Base-by-base conservation (phyloP, 2,113 vertebrate species). In the Mustela nigripes region DNA sequence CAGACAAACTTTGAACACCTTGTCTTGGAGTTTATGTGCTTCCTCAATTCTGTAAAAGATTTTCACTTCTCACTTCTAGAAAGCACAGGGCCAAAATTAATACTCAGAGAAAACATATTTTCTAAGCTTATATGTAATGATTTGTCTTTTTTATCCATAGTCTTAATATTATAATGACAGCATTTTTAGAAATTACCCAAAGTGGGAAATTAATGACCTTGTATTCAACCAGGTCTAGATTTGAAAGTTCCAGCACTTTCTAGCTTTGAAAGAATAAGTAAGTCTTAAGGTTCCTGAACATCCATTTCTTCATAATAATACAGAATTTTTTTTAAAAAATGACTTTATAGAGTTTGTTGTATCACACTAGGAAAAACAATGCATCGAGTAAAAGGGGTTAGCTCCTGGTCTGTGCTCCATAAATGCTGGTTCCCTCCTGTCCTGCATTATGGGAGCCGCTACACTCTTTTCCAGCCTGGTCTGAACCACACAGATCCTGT, bases 11-110 rank as follows among this genome's bases (percentile, higher is more conserved):
- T 63, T 50, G 69, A 96, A 58, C 6, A 45, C 33, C 14, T 71
- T 85, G 11, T 89, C 86, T 76, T 86, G 26, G 48, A 96, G 48
- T 69, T 93, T 42, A 93, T 16, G 88, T 50, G 48, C 19, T 58
- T 85, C 87, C 80, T 81, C 63, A 97, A 65, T 85, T 88, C 89
- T 88, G 18, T 82, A 93, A 91, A 94, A 28, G 24, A 74, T 58
- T 85, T 97, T 84, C 48, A 91, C 36, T 91, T 60, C 81, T 71
- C 11, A 50, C 11, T 94, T 65, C 39, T 42, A 67, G 85, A 73
- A 96, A 96, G 42, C 39, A 91, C n/a, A 95, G 6, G 48, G 45
- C 28, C 56, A 76, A 80, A 67, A 84, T 83, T 50, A 80, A 93
- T 45, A 56, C 5, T n/a, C 56, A 85, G 28, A 90, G 19, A 73